Conservation (phyloP, 2,797 vertebrate species). For the Kryptopterus vitreolus region DNA sequence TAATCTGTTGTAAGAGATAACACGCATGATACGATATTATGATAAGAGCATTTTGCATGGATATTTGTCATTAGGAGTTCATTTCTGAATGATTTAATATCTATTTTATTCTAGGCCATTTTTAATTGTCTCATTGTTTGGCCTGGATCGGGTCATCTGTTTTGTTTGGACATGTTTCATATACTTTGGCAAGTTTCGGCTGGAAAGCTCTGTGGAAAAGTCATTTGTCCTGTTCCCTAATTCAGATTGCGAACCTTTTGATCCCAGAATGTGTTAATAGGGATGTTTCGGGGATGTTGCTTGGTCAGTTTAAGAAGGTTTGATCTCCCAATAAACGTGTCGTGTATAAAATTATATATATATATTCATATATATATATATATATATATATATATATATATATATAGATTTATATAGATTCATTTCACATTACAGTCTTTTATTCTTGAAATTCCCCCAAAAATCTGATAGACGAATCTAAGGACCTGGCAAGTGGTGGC, state of each 20-base stretch:
- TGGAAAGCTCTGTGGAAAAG: slow-evolving; percentile 27
- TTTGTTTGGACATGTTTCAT: slow-evolving; percentile 38
- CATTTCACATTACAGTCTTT: too few relatives aligned
- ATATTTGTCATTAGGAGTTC: background rate
- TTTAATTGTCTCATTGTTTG: slow-evolving; percentile 27
- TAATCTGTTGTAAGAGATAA: background rate
- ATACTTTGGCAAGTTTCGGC: slow-evolving; percentile 29
- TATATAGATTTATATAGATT: background rate
- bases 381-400: background rate
- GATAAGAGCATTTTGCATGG: slow-evolving; percentile 7
- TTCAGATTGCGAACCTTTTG: slow-evolving; percentile 22
- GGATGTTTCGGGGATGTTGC: background rate
- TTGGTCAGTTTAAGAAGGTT: background rate
- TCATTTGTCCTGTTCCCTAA: slow-evolving; percentile 19
- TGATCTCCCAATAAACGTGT: background rate
- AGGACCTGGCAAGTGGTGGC: too few relatives aligned
- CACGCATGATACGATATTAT: background rate
- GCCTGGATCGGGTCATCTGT: slow-evolving; percentile 30
- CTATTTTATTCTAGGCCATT: slow-evolving; percentile 16
- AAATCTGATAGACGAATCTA: background rate
- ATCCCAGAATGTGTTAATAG: slow-evolving; percentile 37
- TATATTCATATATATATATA: too few relatives aligned
- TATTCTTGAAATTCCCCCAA: background rate
- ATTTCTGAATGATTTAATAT: slow-evolving; percentile 1
- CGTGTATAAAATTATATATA: background rate